These are phyloP conservation scores for Mellilla xanthometata DNA, from an alignment of 2,888 invertebrate genomes.

Conservation along the genomic window DNA sequence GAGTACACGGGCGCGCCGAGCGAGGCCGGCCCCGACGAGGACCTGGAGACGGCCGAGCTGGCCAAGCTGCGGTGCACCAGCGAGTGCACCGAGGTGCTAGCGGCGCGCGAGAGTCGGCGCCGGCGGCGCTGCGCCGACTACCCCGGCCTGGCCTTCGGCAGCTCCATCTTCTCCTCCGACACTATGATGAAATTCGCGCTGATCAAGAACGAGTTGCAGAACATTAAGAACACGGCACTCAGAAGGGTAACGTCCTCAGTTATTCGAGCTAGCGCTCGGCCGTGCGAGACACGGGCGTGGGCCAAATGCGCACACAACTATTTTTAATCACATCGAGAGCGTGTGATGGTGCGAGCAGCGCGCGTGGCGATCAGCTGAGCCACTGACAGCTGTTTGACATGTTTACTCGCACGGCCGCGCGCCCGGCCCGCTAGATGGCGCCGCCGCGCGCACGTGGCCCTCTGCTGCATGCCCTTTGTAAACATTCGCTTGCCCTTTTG, in stretches of 20 bases:
- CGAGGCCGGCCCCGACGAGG: slow-evolving; percentile 82
- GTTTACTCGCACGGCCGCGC: slow-evolving; percentile 65
- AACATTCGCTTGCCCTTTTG: too few relatives aligned
- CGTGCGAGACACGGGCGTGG: slow-evolving; percentile 62
- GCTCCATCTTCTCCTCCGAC: slow-evolving; percentile 96
- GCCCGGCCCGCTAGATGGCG: slow-evolving; percentile 69
- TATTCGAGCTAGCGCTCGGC: slow-evolving; percentile 63
- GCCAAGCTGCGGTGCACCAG: slow-evolving; percentile 94
- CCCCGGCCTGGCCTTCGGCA: slow-evolving; percentile 95
- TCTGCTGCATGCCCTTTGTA: slow-evolving; percentile 31
- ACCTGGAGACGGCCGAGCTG: slow-evolving; percentile 90
- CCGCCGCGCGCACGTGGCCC: slow-evolving; percentile 38
- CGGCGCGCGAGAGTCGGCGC: slow-evolving; percentile 90
- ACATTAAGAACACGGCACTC: slow-evolving; percentile 97
- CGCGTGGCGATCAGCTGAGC: slow-evolving; percentile 79
- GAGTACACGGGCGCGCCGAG: slow-evolving; percentile 58
- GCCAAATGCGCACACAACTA: slow-evolving; percentile 77
- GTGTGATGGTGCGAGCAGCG: slow-evolving; percentile 52
- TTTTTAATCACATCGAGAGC: slow-evolving; percentile 71
- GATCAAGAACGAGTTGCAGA: slow-evolving; percentile 98
- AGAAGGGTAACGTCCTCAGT: slow-evolving; percentile 92
- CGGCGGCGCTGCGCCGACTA: slow-evolving; percentile 94
- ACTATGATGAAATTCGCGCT: slow-evolving; percentile 99
- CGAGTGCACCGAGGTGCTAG: slow-evolving; percentile 93
- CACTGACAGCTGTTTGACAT: slow-evolving; percentile 71